phyloP scores from a whole-genome alignment of 1,140 invertebrate species.

The Monochamus saltuarius region DNA sequence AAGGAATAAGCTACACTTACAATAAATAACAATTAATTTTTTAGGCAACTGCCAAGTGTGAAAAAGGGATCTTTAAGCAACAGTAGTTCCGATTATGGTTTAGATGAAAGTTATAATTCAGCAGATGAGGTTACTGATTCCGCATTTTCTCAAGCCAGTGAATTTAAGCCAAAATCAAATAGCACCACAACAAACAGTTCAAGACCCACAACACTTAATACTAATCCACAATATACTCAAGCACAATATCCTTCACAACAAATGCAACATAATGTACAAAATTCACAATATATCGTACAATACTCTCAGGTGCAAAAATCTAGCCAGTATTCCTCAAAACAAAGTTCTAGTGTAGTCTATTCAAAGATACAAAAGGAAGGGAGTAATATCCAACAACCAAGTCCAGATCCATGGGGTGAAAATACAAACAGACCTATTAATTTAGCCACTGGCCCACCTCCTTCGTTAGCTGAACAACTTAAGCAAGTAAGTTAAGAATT shows the following conservation, averaged over 20 bases:
- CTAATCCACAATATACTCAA: constrained; percentile 32
- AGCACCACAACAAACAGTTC: constrained; percentile 22
- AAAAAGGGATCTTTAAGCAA: constrained; percentile 52
- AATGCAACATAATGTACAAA: constrained; percentile 38
- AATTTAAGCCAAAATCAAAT: constrained; percentile 28
- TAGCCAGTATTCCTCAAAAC: constrained; percentile 28
- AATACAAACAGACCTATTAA: constrained; percentile 29
- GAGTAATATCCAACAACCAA: constrained; percentile 36
- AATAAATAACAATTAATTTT: no score
- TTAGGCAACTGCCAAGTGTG: constrained; percentile 53
- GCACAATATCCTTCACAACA: constrained; percentile 25
- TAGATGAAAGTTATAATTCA: constrained; percentile 70
- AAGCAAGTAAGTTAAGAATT: constrained; percentile 68
- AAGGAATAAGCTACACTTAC: no score
- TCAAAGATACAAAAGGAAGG: constrained; percentile 48
- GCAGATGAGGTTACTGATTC: constrained; percentile 64
- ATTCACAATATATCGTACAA: constrained; percentile 38
- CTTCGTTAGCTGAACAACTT: constrained; percentile 78
- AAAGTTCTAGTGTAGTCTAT: constrained; percentile 43
- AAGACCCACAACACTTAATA: constrained; percentile 34
- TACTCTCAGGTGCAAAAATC: constrained; percentile 35
- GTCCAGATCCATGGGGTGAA: constrained; percentile 45
- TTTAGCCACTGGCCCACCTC: constrained; percentile 60
- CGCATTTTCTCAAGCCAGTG: constrained; percentile 48
- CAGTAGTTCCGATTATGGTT: constrained; percentile 64